Conservation (phyloP, 1,140 invertebrate species). For the Caenorhabditis remanei region DNA sequence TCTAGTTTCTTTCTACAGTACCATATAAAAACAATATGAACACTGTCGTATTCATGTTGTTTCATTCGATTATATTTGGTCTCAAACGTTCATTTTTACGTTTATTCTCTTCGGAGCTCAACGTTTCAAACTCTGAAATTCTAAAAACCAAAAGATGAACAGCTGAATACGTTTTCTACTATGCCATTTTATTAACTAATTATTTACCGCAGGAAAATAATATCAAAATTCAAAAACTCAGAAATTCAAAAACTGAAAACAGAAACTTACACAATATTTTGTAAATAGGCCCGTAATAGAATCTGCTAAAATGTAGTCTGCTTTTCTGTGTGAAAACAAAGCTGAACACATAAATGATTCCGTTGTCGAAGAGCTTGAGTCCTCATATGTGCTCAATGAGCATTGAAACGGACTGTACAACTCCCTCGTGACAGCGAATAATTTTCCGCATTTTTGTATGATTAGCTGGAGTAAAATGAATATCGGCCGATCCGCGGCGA, state of each 20-base stretch:
- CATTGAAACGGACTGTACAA: conserved; percentile 29
- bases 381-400: conserved; percentile 20
- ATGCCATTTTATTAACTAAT: not conserved
- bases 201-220: not conserved
- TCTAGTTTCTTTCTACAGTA: conserved; percentile 9
- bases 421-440: conserved; percentile 30
- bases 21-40: not conserved
- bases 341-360: conserved; percentile 43
- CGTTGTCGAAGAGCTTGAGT: not conserved
- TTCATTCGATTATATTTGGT: not conserved
- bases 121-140: not conserved
- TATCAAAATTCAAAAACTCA: not conserved
- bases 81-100: not conserved
- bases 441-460: not conserved
- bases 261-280: conserved; percentile 9
- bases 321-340: conserved; percentile 20
- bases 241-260: conserved; percentile 3
- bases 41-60: not conserved
- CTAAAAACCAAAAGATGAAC: conserved; percentile 9
- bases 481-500: not conserved
- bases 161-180: not conserved
- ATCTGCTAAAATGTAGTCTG: conserved; percentile 42
- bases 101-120: too few relatives aligned
- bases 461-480: conserved; percentile 19
- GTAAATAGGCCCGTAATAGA: not conserved